Base-by-base conservation (phyloP, 2,888 invertebrate genomes). In the Epirrita christyi region DNA sequence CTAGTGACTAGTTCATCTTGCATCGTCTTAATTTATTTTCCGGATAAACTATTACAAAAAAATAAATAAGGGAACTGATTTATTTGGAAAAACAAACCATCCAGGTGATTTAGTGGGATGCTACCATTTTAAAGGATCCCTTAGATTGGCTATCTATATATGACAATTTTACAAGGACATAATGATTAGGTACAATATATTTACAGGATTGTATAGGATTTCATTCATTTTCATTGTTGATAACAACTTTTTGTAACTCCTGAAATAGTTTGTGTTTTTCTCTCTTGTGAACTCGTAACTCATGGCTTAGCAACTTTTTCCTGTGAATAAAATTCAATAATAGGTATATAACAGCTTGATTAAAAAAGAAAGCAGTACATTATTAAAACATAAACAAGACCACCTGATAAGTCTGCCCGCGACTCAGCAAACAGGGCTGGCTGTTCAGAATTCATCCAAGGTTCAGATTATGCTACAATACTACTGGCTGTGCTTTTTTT, bases 241-340 rank as follows among this genome's bases (percentile, higher is more conserved):
- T 48, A 15, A 67, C 60, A 32, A 67, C 60, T 59, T 45, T 62
- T 47, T 67, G 65, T 37, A 62, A 53, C 37, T 64, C 60, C 8
- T 63, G 60, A 59, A 63, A 67, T 7, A 65, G 50, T 52, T 63
- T 67, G 34, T 65, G 55, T 61, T 64, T 67, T 46, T 67, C 65
- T 55, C 67, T 65, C 32, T 67, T 65, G 55, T 67, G 67, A 37
- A 67, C 59, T 34, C 60, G 44, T 41, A 65, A 44, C 46, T 67
- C 67, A 45, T 67, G 67, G 29, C 45, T 60, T 9, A 67, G 45
- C 37, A 67, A 59, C 51, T 67, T 67, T 40, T 55, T 67, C 48
- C 67, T 67, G 67, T 40, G 60, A 53, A 46, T 28, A 13, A 51
- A 41, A 38, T 38, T 13, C 6, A 13, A 11, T 14, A 38, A 8